phyloP scores from a whole-genome alignment of 2,888 invertebrate species.

The Ditula angustiorana region DNA sequence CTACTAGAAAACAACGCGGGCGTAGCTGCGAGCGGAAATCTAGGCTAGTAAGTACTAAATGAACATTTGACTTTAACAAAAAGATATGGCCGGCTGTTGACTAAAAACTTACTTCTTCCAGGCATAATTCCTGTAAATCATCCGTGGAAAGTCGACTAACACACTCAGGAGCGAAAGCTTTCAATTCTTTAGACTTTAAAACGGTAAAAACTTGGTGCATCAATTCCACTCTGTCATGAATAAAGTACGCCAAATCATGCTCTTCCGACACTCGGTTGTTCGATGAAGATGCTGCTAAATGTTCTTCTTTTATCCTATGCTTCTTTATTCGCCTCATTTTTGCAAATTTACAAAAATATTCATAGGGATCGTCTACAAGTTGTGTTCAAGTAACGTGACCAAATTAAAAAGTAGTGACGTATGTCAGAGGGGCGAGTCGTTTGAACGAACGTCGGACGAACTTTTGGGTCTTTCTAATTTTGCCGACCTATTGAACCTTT shows the following conservation, averaged over 20 bases:
- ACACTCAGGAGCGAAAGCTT: slow-evolving; percentile 84
- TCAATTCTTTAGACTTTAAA: slow-evolving; percentile 84
- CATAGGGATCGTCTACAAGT: no score
- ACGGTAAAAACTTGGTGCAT: slow-evolving; percentile 86
- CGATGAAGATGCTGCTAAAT: slow-evolving; percentile 57
- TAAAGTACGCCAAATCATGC: slow-evolving; percentile 83
- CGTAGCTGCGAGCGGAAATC: no score
- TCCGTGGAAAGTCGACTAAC: slow-evolving; percentile 73
- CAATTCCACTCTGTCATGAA: slow-evolving; percentile 86
- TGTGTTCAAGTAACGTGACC: background rate
- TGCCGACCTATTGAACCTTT: background rate
- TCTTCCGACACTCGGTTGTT: slow-evolving; percentile 59
- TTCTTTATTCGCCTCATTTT: slow-evolving; percentile 52
- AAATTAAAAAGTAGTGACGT: slow-evolving; percentile 1
- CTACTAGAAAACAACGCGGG: no score
- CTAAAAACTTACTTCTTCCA: slow-evolving; percentile 79
- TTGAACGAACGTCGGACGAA: no score
- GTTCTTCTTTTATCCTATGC: slow-evolving; percentile 70
- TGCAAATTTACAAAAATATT: no score
- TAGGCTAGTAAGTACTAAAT: no score
- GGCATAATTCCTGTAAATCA: slow-evolving; percentile 85
- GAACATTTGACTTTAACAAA: background rate
- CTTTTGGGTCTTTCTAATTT: background rate
- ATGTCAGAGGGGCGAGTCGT: background rate
- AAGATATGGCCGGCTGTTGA: background rate